Evolutionary conservation across 2,797 vertebrate species (phyloP).

Genomic region (Gorsachius magnificus): DNA sequence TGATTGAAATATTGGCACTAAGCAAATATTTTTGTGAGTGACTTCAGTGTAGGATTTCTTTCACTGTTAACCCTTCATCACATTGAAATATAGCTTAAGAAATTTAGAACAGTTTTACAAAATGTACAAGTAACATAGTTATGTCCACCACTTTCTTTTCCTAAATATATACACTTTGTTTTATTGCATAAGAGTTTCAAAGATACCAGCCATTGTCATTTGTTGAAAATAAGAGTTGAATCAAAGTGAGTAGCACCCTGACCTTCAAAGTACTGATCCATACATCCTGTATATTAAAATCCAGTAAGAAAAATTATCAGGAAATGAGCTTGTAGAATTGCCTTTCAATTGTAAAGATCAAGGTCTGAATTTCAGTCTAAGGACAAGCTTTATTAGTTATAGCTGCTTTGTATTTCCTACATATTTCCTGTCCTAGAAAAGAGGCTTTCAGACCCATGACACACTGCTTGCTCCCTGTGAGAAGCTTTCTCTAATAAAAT

Average conservation of each 20-base stretch:
- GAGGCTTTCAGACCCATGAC: not conserved
- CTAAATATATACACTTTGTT: not conserved
- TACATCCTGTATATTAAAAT: not conserved
- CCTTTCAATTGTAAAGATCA: not conserved
- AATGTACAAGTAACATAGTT: not conserved
- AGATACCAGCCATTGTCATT: not conserved
- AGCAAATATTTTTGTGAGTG: not conserved
- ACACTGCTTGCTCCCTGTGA: accelerated
- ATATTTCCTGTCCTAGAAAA: not conserved
- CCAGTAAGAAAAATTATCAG: not conserved
- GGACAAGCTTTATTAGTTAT: not conserved
- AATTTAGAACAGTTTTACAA: not conserved
- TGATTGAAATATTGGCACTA: not conserved
- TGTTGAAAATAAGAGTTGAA: not conserved
- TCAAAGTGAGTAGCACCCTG: not conserved
- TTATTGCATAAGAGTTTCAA: not conserved
- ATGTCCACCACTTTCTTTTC: not conserved
- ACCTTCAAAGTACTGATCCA: not conserved
- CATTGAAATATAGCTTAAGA: not conserved
- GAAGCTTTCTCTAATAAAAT: not conserved
- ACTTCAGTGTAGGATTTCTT: not conserved
- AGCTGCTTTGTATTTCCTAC: not conserved
- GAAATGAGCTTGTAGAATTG: not conserved
- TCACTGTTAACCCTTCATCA: not conserved
- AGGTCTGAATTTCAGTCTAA: not conserved